Conservation (phyloP, 2,888 invertebrate species). For the Tillus elongatus region DNA sequence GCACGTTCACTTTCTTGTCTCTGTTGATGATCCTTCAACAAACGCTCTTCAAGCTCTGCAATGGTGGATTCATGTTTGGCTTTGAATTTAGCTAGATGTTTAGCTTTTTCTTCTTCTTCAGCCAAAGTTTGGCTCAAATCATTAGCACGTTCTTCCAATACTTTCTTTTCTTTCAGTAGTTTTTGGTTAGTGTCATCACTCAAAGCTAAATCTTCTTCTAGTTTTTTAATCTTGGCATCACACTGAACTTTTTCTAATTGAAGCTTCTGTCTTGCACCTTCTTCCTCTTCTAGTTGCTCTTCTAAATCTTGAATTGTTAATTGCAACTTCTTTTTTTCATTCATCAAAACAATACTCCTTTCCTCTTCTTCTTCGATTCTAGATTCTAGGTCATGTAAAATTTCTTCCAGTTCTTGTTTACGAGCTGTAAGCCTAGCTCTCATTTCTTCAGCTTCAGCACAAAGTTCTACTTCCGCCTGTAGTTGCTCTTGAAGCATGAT, state of each 20-base stretch:
- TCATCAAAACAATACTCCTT: slow-evolving; percentile 63
- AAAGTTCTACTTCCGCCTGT: slow-evolving; percentile 85
- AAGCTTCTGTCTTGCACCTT: slow-evolving; percentile 89
- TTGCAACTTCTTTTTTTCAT: slow-evolving; percentile 91
- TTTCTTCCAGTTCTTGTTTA: slow-evolving; percentile 91
- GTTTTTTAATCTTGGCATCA: slow-evolving; percentile 88
- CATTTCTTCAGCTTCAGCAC: slow-evolving; percentile 96
- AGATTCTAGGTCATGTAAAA: slow-evolving; percentile 90
- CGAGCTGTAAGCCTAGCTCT: slow-evolving; percentile 77
- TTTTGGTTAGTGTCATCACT: slow-evolving; percentile 90
- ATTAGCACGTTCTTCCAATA: slow-evolving; percentile 83
- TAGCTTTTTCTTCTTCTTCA: slow-evolving; percentile 97
- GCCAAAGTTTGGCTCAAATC: slow-evolving; percentile 88
- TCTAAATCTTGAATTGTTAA: slow-evolving; percentile 86
- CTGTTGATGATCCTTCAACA: slow-evolving; percentile 89
- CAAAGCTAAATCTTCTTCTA: slow-evolving; percentile 88
- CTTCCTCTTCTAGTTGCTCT: slow-evolving; percentile 95
- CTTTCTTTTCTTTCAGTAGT: slow-evolving; percentile 87
- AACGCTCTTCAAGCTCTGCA: slow-evolving; percentile 86
- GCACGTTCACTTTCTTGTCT: slow-evolving; percentile 89
- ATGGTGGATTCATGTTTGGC: slow-evolving; percentile 93
- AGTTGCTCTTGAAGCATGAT: slow-evolving; percentile 79
- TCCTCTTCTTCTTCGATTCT: slow-evolving; percentile 97
- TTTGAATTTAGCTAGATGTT: slow-evolving; percentile 86
- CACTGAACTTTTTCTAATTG: slow-evolving; percentile 95